Base-by-base conservation (phyloP, 2,888 invertebrate genomes). In the Noctua janthe region DNA sequence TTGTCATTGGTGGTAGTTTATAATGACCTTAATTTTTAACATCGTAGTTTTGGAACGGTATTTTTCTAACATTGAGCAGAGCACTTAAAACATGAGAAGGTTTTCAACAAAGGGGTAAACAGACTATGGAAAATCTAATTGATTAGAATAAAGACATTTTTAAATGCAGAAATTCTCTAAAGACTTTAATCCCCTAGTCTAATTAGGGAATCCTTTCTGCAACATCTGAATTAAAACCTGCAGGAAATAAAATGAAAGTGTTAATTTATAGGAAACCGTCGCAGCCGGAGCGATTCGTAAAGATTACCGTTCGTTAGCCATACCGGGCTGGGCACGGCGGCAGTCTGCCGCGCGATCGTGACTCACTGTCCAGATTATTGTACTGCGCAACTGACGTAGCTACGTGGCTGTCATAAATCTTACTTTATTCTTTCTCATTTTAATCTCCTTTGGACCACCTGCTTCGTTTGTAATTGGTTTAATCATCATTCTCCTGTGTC, bases 291-390 rank as follows among this genome's bases (percentile, higher is more conserved):
- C 88, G 66, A 86, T 86, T 88, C 74, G 88, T 88, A 76, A 88
- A 77, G 86, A 88, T 86, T 88, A 86, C 76, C 69, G 86, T 82
- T 86, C 86, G 88, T 86, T 86, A 88, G 86, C 54, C 29, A 82
- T 51, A n/a, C 47, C 47, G 43, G 47, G 69, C 47, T n/a, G 69
- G 4, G 47, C 69, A 69, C 15, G 43, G 69, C 47, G 39, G 64
- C 69, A 47, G 59, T 20, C 23, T 73, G 66, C 77, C 78, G 72
- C 51, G 51, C 23, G 66, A 66, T 70, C 78, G 86, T 89, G 81
- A 80, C 83, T 83, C 89, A 82, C 80, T 88, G 83, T 86, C 88
- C 64, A 80, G 78, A 77, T 88, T 86, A 79, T 80, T 78, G 86
- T 76, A 47, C 77, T 78, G 80, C 74, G 78, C 51, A 77, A 73